Base-by-base conservation (phyloP, 2,113 vertebrate species). In the Ammodytes dubius region DNA sequence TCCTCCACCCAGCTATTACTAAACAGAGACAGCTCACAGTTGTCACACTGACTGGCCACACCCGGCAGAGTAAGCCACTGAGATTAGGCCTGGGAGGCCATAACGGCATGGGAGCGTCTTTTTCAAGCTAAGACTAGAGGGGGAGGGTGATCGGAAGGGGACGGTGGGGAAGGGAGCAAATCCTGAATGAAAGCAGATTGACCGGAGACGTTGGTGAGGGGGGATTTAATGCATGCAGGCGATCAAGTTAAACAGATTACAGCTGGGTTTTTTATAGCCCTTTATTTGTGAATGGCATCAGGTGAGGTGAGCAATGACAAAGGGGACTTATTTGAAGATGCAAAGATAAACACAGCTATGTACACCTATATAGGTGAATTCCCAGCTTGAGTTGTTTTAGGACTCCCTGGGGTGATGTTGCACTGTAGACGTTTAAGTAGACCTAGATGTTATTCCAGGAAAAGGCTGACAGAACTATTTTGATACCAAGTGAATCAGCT, bases 41-140 rank as follows among this genome's bases (percentile, higher is more conserved):
- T 89, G 84, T 93, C 91, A 93, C 86, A 79, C 81, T 84, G 70
- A 79, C 76, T 81, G 82, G 78, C 89, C 94, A 89, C 93, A 85
- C 93, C 93, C 90, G 40, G 57, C 35, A 58, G 11, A 79, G 73
- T 83, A 79, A 88, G 74, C 67, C 54, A 65, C 54, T 4, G 80
- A 83, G 90, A 93, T 91, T 91, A 91, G 59, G 70, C 82, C 77
- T 74, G 8, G 52, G 74, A 87, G 84, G 70, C 50, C 6, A 71
- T 92, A 92, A 94, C 80, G 84, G 77, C 93, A 89, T 84, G 73
- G 66, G 70, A 89, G 87, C 14, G 70, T 89, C 73, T 85, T 89
- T 91, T 85, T 81, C 49, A 69, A 82, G 63, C 64, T 74, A 88
- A 86, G 83, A 84, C 61, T 60, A 13, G 53, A 27, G n/a, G 40